A percentile compares a stretch with the other conserved stretches of the same genome.
These are phyloP conservation scores for Monochamus saltuarius DNA, from an alignment of 1,140 invertebrate genomes.

Conservation along the genomic window DNA sequence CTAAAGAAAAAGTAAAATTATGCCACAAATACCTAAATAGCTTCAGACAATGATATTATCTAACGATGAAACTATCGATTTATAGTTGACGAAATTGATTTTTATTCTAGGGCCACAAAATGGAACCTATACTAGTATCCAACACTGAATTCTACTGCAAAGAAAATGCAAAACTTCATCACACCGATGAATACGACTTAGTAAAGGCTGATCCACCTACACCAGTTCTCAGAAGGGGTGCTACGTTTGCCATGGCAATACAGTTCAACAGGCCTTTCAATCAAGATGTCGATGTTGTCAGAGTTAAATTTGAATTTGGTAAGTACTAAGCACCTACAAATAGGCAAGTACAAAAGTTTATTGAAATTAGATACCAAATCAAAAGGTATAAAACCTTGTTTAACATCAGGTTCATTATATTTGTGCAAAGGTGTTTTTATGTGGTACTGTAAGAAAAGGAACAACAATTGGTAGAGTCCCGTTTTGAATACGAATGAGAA, in stretches of 20 bases:
- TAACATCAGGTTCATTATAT: no score
- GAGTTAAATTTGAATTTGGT: slow-evolving; percentile 57
- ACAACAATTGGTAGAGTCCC: background rate
- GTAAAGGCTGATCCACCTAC: slow-evolving; percentile 51
- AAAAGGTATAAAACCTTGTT: no score
- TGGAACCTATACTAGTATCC: slow-evolving; percentile 60
- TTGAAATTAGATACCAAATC: no score
- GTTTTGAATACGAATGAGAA: no score
- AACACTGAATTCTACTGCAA: slow-evolving; percentile 63
- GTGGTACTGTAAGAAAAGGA: no score
- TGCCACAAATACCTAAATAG: no score
- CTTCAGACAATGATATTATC: no score
- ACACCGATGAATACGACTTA: slow-evolving; percentile 66
- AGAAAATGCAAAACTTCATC: slow-evolving; percentile 65
- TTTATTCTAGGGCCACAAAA: slow-evolving; percentile 41
- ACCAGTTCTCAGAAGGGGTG: slow-evolving; percentile 56
- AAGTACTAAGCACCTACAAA: slow-evolving; percentile 37
- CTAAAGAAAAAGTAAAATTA: no score
- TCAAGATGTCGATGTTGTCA: slow-evolving; percentile 52
- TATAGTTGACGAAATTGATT: no score
- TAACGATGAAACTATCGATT: no score
- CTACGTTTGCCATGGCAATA: slow-evolving; percentile 56
- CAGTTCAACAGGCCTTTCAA: slow-evolving; percentile 54
- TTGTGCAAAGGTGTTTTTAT: no score
- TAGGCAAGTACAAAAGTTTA: no score